Evolutionary conservation across 2,797 vertebrate genomes (phyloP).

Genomic region (Pithecia hirsuta): DNA sequence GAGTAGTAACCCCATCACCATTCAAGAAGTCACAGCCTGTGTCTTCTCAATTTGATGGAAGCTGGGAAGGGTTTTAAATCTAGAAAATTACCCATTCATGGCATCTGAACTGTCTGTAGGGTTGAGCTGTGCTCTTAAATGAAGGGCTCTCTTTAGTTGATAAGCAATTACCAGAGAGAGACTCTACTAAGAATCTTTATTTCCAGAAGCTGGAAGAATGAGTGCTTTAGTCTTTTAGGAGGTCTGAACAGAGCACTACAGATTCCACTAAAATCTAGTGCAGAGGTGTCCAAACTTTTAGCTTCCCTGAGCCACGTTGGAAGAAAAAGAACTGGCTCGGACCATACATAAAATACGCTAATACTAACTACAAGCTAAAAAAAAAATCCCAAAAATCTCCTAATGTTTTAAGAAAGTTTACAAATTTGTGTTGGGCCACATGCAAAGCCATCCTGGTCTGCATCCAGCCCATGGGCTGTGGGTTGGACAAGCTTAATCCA

Average conservation of each 20-base stretch:
- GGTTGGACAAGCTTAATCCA: too few relatives aligned
- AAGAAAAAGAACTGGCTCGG: too few relatives aligned
- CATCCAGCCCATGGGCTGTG: too few relatives aligned
- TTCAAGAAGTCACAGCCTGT: not conserved
- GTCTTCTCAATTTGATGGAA: not conserved
- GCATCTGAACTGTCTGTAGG: rapidly evolving
- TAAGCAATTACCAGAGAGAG: not conserved
- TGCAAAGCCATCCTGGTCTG: too few relatives aligned
- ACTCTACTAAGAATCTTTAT: not conserved
- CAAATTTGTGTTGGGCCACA: too few relatives aligned
- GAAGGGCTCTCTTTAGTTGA: not conserved
- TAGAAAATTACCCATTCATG: rapidly evolving
- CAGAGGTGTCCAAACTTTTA: too few relatives aligned
- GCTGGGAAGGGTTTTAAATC: not conserved
- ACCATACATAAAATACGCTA: too few relatives aligned
- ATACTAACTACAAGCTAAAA: too few relatives aligned
- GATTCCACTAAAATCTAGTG: not conserved
- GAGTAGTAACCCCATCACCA: not conserved
- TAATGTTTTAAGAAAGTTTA: too few relatives aligned
- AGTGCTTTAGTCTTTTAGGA: rapidly evolving
- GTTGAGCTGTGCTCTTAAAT: not conserved
- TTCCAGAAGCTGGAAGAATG: not conserved
- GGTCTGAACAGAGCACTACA: rapidly evolving
- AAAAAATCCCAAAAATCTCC: too few relatives aligned
- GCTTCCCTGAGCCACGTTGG: too few relatives aligned